A percentile compares a stretch with the other conserved stretches of the same genome.
These are phyloP conservation scores for Drosophila anomalata DNA, from an alignment of 2,888 invertebrate species.

Conservation along the genomic window DNA sequence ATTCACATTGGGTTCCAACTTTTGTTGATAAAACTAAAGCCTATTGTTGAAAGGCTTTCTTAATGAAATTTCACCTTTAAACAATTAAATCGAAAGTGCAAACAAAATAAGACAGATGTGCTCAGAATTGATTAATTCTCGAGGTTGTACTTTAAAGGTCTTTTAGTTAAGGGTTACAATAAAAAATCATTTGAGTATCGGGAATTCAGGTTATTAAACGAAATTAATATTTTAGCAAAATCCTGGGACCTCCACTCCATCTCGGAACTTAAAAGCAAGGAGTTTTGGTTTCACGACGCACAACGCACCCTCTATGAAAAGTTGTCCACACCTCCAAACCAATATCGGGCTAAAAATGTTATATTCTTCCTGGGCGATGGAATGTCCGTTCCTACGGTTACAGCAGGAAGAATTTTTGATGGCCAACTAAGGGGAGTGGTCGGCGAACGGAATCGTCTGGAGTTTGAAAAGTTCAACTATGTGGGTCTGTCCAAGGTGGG, in stretches of 20 bases:
- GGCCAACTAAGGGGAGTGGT: conserved; percentile 85
- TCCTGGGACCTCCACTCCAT: conserved; percentile 57
- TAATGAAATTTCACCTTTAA: conserved; percentile 15
- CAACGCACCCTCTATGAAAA: conserved; percentile 77
- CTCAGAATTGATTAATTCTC: conserved; percentile 16
- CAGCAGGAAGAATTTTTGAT: conserved; percentile 87
- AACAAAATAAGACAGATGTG: conserved; percentile 21
- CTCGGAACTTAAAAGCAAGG: conserved; percentile 51
- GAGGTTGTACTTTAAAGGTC: conserved; percentile 6
- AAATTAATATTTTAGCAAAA: conserved; percentile 40
- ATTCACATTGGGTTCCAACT: background rate
- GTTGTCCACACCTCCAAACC: conserved; percentile 68
- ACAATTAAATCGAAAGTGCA: conserved; percentile 27
- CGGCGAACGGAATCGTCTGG: conserved; percentile 87
- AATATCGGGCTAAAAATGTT: conserved; percentile 88
- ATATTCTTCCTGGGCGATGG: conserved; percentile 93
- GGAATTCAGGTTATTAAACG: no score
- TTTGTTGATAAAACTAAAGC: background rate
- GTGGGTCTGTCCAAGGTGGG: conserved; percentile 87
- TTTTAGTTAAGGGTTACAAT: background rate
- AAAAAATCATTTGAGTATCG: background rate
- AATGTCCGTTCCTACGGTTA: conserved; percentile 89
- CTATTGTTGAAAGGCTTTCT: background rate
- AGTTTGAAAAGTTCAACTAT: conserved; percentile 87
- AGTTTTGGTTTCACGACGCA: conserved; percentile 78